Percentiles rank a stretch among this genome's conserved stretches.
Evolutionary conservation across 2,113 vertebrate genomes (phyloP).

Genomic region (Ondatra zibethicus): DNA sequence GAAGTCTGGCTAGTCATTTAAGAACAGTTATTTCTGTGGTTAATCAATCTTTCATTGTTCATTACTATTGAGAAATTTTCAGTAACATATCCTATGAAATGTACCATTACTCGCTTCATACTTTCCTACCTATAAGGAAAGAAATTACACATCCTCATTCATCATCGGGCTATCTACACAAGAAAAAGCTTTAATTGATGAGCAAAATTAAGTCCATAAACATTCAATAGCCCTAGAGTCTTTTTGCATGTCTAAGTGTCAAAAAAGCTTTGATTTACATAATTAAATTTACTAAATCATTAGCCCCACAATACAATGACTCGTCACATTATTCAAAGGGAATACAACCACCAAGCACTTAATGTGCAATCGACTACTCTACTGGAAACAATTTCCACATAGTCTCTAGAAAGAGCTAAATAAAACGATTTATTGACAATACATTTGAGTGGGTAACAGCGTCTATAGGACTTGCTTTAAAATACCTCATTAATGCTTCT

Average conservation of each 20-base stretch:
- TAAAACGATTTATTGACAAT: conserved; percentile 69
- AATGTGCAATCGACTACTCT: conserved; percentile 63
- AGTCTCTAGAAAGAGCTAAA: conserved; percentile 65
- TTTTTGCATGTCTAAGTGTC: conserved; percentile 64
- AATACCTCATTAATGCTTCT: conserved; percentile 48
- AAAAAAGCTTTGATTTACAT: conserved; percentile 75
- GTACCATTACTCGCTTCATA: conserved; percentile 1
- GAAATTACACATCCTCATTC: conserved; percentile 35
- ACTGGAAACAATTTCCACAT: conserved; percentile 56
- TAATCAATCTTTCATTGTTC: conserved; percentile 54
- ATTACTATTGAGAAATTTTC: conserved; percentile 62
- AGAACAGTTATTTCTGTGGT: background rate
- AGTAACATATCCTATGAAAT: conserved; percentile 28
- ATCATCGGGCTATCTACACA: conserved; percentile 44
- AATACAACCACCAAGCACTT: conserved; percentile 62
- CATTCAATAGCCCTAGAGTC: conserved; percentile 44
- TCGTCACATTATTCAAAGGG: conserved; percentile 42
- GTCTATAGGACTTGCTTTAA: conserved; percentile 60
- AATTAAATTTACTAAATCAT: conserved; percentile 77
- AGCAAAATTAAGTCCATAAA: conserved; percentile 69
- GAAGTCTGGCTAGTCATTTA: background rate
- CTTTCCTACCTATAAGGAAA: conserved; percentile 46
- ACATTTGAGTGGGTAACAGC: background rate
- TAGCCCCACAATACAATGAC: conserved; percentile 59
- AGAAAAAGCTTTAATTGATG: conserved; percentile 65